Conservation (phyloP, 1,140 invertebrate species). For the Drosophila sulfurigaster region DNA sequence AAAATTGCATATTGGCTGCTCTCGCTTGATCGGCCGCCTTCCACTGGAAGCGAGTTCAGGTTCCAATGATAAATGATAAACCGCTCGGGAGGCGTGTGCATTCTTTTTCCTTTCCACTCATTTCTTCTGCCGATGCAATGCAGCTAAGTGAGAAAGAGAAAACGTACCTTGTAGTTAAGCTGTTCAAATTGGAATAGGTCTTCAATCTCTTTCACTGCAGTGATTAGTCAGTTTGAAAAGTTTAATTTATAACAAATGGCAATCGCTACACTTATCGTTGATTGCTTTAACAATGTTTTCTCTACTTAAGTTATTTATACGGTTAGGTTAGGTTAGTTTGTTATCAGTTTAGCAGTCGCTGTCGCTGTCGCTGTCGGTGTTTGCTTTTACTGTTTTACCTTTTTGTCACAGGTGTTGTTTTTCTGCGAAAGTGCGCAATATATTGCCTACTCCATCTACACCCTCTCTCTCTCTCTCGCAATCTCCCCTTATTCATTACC, state of each 20-base stretch:
- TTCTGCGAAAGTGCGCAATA: not conserved
- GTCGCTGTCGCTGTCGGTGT: not conserved
- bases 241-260: constrained; percentile 7
- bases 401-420: not conserved
- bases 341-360: constrained; percentile 22
- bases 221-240: not conserved
- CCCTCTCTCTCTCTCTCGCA: not conserved
- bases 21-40: not conserved
- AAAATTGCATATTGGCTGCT: constrained; percentile 33
- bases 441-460: constrained; percentile 4
- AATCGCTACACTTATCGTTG: constrained; percentile 24
- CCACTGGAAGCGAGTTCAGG: constrained; percentile 8
- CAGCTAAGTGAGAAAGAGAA: not conserved
- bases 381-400: not conserved
- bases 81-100: not conserved
- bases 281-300: constrained; percentile 3
- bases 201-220: not conserved
- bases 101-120: not conserved
- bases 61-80: constrained; percentile 2
- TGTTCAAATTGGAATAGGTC: not conserved
- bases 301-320: constrained; percentile 1
- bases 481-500: not conserved
- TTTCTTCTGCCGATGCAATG: not conserved
- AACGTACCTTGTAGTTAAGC: not conserved
- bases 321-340: constrained; percentile 49